These are phyloP conservation scores for Saturnia japonica DNA, from an alignment of 2,888 invertebrate species.

Conservation along the genomic window DNA sequence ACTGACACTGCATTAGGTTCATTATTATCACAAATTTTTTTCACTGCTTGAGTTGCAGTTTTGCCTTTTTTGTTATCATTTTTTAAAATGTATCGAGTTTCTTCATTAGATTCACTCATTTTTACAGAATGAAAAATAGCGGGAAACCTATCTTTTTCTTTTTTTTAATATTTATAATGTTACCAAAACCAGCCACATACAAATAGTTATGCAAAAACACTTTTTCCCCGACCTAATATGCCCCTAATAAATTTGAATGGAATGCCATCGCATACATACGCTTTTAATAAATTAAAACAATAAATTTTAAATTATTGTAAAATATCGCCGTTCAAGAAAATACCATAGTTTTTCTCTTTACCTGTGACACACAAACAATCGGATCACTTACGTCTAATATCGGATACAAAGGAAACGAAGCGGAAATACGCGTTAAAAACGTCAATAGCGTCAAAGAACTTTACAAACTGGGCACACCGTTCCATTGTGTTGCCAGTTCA, in stretches of 20 bases:
- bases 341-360: neutral
- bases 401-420: constrained; percentile 44
- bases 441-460: constrained; percentile 22
- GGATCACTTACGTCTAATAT: constrained; percentile 28
- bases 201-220: too few relatives aligned
- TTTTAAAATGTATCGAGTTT: too few relatives aligned
- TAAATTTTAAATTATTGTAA: neutral
- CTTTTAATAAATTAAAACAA: neutral
- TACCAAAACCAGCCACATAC: too few relatives aligned
- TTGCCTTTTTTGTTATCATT: too few relatives aligned
- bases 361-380: constrained; percentile 24
- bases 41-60: too few relatives aligned
- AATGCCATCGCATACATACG: neutral
- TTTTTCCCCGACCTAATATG: too few relatives aligned
- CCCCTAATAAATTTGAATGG: neutral
- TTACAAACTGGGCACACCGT: neutral
- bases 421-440: constrained; percentile 39
- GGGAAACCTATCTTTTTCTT: too few relatives aligned
- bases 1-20: too few relatives aligned
- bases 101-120: too few relatives aligned
- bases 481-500: constrained; percentile 29
- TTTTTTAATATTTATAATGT: too few relatives aligned
- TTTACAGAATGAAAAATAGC: too few relatives aligned
- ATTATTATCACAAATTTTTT: too few relatives aligned
- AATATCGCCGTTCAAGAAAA: constrained; percentile 14